phyloP scores from a whole-genome alignment of 2,888 invertebrate genomes.

The Amiota minor region DNA sequence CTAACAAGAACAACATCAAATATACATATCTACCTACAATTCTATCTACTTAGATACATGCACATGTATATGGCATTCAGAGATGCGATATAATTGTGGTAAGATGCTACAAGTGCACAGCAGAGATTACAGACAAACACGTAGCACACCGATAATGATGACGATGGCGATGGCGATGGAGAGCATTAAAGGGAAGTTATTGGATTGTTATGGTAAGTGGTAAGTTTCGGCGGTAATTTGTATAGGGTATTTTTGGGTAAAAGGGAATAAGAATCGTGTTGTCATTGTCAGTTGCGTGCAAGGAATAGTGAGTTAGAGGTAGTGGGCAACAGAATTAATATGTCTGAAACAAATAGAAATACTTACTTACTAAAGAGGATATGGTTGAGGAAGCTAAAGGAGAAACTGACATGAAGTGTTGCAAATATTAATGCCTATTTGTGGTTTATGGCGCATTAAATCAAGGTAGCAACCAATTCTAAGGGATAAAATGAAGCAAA shows the following conservation, averaged over 20 bases:
- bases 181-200: too few relatives aligned
- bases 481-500: not conserved
- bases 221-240: too few relatives aligned
- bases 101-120: not conserved
- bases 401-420: not conserved
- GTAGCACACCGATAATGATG: not conserved
- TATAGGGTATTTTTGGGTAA: too few relatives aligned
- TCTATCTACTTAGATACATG: not conserved
- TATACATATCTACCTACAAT: not conserved
- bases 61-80: not conserved
- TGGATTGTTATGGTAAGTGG: too few relatives aligned
- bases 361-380: too few relatives aligned
- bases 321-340: too few relatives aligned
- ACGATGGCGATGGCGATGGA: too few relatives aligned
- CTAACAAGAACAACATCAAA: too few relatives aligned
- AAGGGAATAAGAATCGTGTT: too few relatives aligned
- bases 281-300: too few relatives aligned
- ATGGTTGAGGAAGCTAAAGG: not conserved
- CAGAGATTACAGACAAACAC: not conserved
- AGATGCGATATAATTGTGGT: not conserved
- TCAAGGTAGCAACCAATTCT: constrained; percentile 1
- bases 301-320: too few relatives aligned
- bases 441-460: constrained; percentile 6
- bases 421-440: constrained; percentile 4
- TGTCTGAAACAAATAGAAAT: too few relatives aligned